These are phyloP conservation scores for Cosmia trapezina DNA, from an alignment of 2,888 invertebrate genomes.

Conservation along the genomic window DNA sequence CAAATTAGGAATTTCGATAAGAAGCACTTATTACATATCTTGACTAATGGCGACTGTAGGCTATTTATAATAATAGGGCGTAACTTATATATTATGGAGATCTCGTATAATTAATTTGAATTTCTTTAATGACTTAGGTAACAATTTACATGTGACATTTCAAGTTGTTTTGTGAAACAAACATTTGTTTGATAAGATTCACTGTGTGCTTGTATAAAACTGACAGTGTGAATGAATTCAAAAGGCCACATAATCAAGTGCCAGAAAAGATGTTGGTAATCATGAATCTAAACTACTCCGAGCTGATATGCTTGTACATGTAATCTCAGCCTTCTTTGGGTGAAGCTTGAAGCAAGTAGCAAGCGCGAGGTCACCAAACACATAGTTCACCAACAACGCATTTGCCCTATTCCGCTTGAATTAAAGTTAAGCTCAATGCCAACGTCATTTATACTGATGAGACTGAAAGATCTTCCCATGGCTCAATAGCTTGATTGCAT, in stretches of 20 bases:
- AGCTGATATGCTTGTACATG: not conserved
- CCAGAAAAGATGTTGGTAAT: not conserved
- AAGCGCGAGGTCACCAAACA: not conserved
- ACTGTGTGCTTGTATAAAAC: not conserved
- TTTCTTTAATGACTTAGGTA: slow-evolving; percentile 3
- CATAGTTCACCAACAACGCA: not conserved
- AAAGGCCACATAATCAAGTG: not conserved
- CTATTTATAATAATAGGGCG: slow-evolving; percentile 29
- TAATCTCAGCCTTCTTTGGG: not conserved
- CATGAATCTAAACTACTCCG: not conserved
- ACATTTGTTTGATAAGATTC: not conserved
- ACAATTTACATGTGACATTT: slow-evolving; percentile 8
- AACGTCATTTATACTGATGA: not conserved
- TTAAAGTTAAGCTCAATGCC: not conserved
- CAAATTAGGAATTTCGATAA: slow-evolving; percentile 51
- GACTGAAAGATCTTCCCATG: slow-evolving; percentile 7
- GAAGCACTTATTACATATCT: slow-evolving; percentile 50
- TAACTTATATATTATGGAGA: slow-evolving; percentile 49
- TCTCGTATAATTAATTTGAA: slow-evolving; percentile 58
- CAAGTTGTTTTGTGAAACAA: slow-evolving; percentile 2
- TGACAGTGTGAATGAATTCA: not conserved
- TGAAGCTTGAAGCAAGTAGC: not conserved
- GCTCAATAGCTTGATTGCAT: not conserved
- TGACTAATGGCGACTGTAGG: slow-evolving; percentile 36
- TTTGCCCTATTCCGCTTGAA: not conserved